Percentiles rank a stretch among this genome's conserved stretches.
These are phyloP conservation scores for Smutsia temminckii DNA, from an alignment of 2,797 vertebrate genomes.

Conservation along the genomic window DNA sequence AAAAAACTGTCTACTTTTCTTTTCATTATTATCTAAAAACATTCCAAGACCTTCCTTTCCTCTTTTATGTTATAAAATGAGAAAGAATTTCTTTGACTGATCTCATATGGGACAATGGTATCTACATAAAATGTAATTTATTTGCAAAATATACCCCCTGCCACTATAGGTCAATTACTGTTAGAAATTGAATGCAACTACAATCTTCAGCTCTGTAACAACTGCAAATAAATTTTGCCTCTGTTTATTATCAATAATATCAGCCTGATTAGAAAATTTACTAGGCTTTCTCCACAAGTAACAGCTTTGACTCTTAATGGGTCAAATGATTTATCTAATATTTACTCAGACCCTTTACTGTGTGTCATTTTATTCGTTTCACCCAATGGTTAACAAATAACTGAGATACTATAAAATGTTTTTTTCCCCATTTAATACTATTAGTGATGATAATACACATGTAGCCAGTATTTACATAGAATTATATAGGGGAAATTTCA, in stretches of 20 bases:
- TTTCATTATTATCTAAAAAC: not conserved
- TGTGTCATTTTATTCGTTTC: not conserved
- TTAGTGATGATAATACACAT: not conserved
- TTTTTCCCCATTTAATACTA: not conserved
- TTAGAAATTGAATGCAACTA: not conserved
- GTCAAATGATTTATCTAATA: not conserved
- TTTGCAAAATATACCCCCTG: not conserved
- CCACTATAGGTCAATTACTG: not conserved
- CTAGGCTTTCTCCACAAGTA: not conserved
- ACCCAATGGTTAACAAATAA: not conserved
- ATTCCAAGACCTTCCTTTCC: not conserved
- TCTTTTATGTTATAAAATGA: not conserved
- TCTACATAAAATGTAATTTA: not conserved
- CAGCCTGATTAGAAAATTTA: not conserved
- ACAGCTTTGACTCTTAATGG: not conserved
- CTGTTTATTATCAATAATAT: not conserved
- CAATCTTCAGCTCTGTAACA: not conserved
- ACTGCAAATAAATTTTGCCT: not conserved
- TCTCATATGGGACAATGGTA: not conserved
- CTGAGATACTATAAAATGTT: not conserved
- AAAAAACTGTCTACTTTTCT: not conserved
- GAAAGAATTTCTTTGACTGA: not conserved
- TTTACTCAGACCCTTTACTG: not conserved
- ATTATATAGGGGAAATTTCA: not conserved
- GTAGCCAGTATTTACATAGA: not conserved